These are phyloP conservation scores for Ciconia nigra DNA, from an alignment of 2,797 vertebrate species.

Conservation along the genomic window DNA sequence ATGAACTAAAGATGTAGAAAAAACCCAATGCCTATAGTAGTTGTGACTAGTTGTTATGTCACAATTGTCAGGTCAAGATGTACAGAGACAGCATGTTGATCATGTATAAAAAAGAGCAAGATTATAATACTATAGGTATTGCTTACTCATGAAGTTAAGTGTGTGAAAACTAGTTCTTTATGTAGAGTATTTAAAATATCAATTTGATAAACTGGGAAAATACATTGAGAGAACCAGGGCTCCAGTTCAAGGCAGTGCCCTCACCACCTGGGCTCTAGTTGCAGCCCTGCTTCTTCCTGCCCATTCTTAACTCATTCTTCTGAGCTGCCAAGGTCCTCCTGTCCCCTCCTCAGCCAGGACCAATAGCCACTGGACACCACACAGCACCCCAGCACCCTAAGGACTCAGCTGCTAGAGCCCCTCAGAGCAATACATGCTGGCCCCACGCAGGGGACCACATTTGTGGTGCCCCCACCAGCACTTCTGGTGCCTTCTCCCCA, in stretches of 20 bases:
- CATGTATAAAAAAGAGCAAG: not conserved
- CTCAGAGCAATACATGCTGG: not conserved
- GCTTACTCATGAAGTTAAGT: not conserved
- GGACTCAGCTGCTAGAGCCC: not conserved
- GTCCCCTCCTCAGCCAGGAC: not conserved
- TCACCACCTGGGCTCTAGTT: not conserved
- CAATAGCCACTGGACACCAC: not conserved
- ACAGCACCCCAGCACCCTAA: not conserved
- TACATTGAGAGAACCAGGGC: not conserved
- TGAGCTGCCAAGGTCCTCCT: not conserved
- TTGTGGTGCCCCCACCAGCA: not conserved
- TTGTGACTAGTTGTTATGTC: not conserved
- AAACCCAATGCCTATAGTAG: not conserved
- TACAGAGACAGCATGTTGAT: not conserved
- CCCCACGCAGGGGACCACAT: not conserved
- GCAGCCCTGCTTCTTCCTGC: not conserved
- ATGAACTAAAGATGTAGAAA: not conserved
- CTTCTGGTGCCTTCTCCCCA: not conserved
- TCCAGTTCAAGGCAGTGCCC: not conserved
- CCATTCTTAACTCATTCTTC: no score
- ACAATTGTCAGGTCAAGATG: not conserved
- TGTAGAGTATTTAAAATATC: not conserved
- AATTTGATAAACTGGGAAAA: not conserved
- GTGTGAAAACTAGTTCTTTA: not conserved
- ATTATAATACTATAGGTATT: not conserved